Base-by-base conservation (phyloP, 2,888 invertebrate species). In the Fabriciana adippe region DNA sequence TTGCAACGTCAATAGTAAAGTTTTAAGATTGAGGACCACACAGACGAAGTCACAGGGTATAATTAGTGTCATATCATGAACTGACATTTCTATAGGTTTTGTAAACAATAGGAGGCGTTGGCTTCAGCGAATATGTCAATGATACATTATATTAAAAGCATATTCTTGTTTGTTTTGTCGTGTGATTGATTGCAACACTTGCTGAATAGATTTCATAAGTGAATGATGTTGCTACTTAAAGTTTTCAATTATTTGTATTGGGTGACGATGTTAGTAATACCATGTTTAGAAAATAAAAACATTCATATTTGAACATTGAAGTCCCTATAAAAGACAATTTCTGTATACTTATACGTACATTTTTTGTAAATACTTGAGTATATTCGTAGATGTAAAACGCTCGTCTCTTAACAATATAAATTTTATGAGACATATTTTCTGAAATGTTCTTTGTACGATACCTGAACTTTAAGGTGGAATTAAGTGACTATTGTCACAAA, bases 101-200 rank as follows among this genome's bases (percentile, higher is more conserved):
- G 47, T 54, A 69, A 68, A 74, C 74, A 75, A 75, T 75, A 65
- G 74, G 63, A 72, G 67, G 73, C 73, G 74, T 73, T 63, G 60
- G 55, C 64, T 62, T 68, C 45, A 21, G 56, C 35, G 51, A 35
- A 61, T 53, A 41, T 51, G 59, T 57, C 71, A 67, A 68, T 65
- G 66, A 64, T 66, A 67, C 56, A 53, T 65, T 73, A 69, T 59
- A 66, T 69, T 81, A 78, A 81, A 79, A 81, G 79, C 81, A 80
- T 76, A 76, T 41, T 70, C 78, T 77, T 81, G 81, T 81, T 75
- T 72, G 71, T 71, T 75, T 72, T 70, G 71, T 71, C 62, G 67
- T 68, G 62, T 78, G 76, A 80, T 81, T 71, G 79, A 80, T 80
- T 74, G 73, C 74, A 74, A 74, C 75, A 67, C 31, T 57, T 56